Percentiles rank a stretch among this genome's conserved stretches.
Evolutionary conservation across 1,140 invertebrate genomes (phyloP).

Genomic region (Helicoverpa armigera): DNA sequence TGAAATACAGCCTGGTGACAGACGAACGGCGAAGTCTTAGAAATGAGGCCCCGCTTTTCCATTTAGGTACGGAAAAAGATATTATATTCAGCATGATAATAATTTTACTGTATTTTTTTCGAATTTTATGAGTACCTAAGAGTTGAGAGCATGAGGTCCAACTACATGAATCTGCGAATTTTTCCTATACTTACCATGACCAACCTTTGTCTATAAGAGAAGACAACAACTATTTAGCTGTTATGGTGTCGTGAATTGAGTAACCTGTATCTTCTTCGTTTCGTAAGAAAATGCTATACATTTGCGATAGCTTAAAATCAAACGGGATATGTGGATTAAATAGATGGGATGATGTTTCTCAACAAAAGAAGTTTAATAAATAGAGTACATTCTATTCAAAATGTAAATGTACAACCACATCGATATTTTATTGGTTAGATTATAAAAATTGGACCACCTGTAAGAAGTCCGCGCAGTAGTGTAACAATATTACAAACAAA

Average conservation of each 20-base stretch:
- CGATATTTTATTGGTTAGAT: conserved; percentile 86
- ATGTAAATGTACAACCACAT: conserved; percentile 85
- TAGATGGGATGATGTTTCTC: conserved; percentile 68
- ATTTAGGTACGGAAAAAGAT: too few relatives aligned
- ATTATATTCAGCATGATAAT: too few relatives aligned
- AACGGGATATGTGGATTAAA: conserved; percentile 47
- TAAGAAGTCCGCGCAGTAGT: conserved; percentile 83
- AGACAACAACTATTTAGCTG: too few relatives aligned
- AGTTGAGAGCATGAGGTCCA: too few relatives aligned
- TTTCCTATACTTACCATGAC: too few relatives aligned
- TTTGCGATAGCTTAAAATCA: not conserved
- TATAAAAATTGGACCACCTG: conserved; percentile 86
- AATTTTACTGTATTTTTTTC: too few relatives aligned
- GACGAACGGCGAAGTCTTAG: too few relatives aligned
- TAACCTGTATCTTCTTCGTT: not conserved
- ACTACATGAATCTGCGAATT: too few relatives aligned
- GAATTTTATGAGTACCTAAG: too few relatives aligned
- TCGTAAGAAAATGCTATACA: not conserved
- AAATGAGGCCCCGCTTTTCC: too few relatives aligned
- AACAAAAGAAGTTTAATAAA: conserved; percentile 81
- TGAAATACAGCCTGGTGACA: too few relatives aligned
- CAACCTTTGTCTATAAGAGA: too few relatives aligned
- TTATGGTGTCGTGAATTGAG: not conserved
- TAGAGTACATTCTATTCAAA: conserved; percentile 76
- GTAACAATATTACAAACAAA: conserved; percentile 86